phyloP scores from a whole-genome alignment of 1,140 invertebrate genomes.

The Drosophila rhopaloa region DNA sequence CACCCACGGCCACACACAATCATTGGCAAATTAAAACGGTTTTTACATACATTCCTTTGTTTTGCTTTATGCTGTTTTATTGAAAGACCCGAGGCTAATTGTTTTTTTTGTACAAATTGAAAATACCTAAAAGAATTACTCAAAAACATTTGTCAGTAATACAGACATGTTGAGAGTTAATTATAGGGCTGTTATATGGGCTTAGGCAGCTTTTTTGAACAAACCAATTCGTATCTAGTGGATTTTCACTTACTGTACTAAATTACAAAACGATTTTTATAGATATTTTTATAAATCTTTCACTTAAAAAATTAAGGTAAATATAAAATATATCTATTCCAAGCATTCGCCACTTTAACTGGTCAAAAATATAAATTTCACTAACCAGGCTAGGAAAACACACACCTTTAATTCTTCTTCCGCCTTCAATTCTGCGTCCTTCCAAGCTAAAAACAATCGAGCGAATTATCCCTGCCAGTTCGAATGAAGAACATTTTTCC shows the following conservation, averaged over 20 bases:
- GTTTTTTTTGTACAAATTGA: conserved; percentile 18
- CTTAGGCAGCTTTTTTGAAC: background rate
- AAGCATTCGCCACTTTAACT: too few species aligned
- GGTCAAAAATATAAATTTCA: too few species aligned
- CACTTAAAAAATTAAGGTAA: too few species aligned
- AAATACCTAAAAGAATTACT: conserved; percentile 29
- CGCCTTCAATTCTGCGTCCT: background rate
- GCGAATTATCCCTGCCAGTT: conserved; percentile 31
- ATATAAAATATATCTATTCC: too few species aligned
- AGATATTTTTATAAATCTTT: too few species aligned
- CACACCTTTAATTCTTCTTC: background rate
- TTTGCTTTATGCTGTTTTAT: conserved; percentile 2
- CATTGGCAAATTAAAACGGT: conserved; percentile 47
- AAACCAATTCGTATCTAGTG: background rate
- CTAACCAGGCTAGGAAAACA: background rate
- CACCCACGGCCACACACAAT: conserved; percentile 43
- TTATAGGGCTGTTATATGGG: conserved; percentile 7
- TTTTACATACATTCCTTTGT: conserved; percentile 41
- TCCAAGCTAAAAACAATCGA: conserved; percentile 13
- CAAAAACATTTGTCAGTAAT: conserved; percentile 33
- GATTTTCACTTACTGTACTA: too few species aligned
- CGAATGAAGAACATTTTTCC: conserved; percentile 21
- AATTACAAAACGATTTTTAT: too few species aligned
- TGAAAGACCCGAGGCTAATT: conserved; percentile 41
- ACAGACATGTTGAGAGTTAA: conserved; percentile 8